Evolutionary conservation across 1,140 invertebrate genomes (phyloP).

Genomic region (Dryas iulia): DNA sequence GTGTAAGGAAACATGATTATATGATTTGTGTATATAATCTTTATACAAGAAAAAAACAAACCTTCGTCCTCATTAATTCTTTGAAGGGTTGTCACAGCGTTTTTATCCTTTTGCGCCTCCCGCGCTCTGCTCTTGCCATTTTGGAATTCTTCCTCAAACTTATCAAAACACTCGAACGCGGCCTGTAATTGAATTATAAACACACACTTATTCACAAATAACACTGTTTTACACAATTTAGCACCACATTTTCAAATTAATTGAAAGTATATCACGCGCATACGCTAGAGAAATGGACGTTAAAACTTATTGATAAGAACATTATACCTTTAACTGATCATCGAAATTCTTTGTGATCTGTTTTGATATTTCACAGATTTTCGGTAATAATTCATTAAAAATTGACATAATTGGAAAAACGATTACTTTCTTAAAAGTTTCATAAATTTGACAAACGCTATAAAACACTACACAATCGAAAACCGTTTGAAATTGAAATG

Average conservation of each 20-base stretch:
- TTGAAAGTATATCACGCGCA: constrained; percentile 8
- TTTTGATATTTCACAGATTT: constrained; percentile 60
- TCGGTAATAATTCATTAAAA: constrained; percentile 66
- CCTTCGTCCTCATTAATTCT: constrained; percentile 66
- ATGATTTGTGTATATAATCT: no score
- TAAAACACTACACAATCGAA: constrained; percentile 66
- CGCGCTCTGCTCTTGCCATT: constrained; percentile 45
- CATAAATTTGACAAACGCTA: constrained; percentile 56
- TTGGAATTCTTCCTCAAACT: constrained; percentile 61
- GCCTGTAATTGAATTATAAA: constrained; percentile 47
- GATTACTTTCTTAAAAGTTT: constrained; percentile 55
- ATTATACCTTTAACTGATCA: constrained; percentile 62
- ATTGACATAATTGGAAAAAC: constrained; percentile 63
- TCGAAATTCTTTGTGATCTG: constrained; percentile 51
- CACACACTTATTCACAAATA: constrained; percentile 15
- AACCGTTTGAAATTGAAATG: constrained; percentile 73
- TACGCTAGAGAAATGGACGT: background rate
- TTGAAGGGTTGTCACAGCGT: constrained; percentile 49
- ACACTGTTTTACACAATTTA: constrained; percentile 20
- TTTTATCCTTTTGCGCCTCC: constrained; percentile 57
- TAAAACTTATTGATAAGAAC: background rate
- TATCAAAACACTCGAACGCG: constrained; percentile 52
- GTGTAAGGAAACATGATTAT: no score
- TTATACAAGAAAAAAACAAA: constrained; percentile 40
- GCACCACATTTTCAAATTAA: constrained; percentile 21